Evolutionary conservation across 1,140 invertebrate genomes (phyloP).

Genomic region (Hyles euphorbiae): DNA sequence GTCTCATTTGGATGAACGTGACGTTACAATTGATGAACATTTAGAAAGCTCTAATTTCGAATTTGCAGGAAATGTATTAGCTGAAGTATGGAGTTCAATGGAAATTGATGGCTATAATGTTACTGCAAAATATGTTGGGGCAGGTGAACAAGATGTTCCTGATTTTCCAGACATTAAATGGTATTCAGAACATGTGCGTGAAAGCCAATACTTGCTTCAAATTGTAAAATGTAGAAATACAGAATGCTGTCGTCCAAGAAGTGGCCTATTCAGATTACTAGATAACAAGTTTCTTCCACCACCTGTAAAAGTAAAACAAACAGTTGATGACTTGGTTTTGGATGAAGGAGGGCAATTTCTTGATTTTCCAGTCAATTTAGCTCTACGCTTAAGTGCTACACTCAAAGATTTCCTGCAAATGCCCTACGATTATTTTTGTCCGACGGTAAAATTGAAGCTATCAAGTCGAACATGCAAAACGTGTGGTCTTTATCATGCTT

Average conservation of each 20-base stretch:
- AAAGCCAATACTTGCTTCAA: slow-evolving; percentile 33
- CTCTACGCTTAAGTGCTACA: slow-evolving; percentile 22
- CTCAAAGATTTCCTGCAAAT: slow-evolving; percentile 28
- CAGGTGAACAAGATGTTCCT: slow-evolving; percentile 26
- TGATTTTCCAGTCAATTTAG: slow-evolving; percentile 21
- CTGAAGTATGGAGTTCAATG: slow-evolving; percentile 35
- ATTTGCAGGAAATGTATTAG: slow-evolving; percentile 34
- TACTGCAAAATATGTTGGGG: slow-evolving; percentile 30
- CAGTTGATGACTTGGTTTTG: slow-evolving; percentile 29
- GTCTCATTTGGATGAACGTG: slow-evolving; percentile 52
- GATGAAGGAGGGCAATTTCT: slow-evolving; percentile 31
- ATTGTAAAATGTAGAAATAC: slow-evolving; percentile 29
- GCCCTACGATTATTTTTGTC: slow-evolving; percentile 27
- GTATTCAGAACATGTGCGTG: slow-evolving; percentile 31
- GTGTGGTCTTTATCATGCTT: slow-evolving; percentile 7
- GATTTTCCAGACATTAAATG: slow-evolving; percentile 31
- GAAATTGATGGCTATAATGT: slow-evolving; percentile 30
- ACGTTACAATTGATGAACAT: slow-evolving; percentile 47
- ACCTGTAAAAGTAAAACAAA: slow-evolving; percentile 29
- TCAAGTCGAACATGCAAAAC: slow-evolving; percentile 12
- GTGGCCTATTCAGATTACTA: slow-evolving; percentile 30
- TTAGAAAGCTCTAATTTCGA: slow-evolving; percentile 38
- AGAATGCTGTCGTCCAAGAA: slow-evolving; percentile 32
- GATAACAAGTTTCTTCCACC: slow-evolving; percentile 28
- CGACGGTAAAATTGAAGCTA: slow-evolving; percentile 16